These are phyloP conservation scores for Catalaphyllia jardinei DNA, from an alignment of 64 coral and sea anemone genomes.

Conservation along the genomic window DNA sequence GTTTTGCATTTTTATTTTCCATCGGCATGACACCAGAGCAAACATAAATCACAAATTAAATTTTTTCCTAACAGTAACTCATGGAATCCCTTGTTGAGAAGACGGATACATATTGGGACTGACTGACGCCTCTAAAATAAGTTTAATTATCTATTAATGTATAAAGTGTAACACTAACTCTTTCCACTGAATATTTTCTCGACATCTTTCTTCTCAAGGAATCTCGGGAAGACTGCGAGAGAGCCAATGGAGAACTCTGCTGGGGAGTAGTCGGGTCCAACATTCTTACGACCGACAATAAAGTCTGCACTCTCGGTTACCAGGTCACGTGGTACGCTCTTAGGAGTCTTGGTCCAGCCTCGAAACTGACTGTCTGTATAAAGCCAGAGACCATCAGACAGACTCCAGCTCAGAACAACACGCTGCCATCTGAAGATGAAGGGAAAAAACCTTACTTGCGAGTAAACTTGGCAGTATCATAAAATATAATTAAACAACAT, in stretches of 20 bases:
- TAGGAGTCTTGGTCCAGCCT: conserved; percentile 88
- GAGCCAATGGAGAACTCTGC: conserved; percentile 96
- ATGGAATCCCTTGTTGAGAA: no score
- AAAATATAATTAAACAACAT: no score
- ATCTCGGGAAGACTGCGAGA: conserved; percentile 78
- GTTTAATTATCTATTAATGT: no score
- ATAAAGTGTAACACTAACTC: conserved; percentile 50
- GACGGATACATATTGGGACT: no score
- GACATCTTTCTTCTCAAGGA: conserved; percentile 88
- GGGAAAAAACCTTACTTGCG: background rate
- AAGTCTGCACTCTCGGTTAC: conserved; percentile 71
- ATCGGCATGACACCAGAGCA: no score
- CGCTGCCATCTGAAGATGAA: conserved; percentile 90
- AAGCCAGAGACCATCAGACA: conserved; percentile 86
- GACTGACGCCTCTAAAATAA: no score
- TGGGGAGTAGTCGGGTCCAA: conserved; percentile 66
- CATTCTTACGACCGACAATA: conserved; percentile 87
- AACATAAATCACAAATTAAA: no score
- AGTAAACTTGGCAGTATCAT: no score
- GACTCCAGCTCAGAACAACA: conserved; percentile 92
- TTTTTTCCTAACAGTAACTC: no score
- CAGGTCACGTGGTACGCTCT: conserved; percentile 80
- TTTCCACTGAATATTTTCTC: conserved; percentile 88
- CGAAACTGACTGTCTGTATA: conserved; percentile 97
- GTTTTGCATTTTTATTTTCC: no score